Base-by-base conservation (phyloP, 2,113 vertebrate species). In the Oryzias melastigma region DNA sequence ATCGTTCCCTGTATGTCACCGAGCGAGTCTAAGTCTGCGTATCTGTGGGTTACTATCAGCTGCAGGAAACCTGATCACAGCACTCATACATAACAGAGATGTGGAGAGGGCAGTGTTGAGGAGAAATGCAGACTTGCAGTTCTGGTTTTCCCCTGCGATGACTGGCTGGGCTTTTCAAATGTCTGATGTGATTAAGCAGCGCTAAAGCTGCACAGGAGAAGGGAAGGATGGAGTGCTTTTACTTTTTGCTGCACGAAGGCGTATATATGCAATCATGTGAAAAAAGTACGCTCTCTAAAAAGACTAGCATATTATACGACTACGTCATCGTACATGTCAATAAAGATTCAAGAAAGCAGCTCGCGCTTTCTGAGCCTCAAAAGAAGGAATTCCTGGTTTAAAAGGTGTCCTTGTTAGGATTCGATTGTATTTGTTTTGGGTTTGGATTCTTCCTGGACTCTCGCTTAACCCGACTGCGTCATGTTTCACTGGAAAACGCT, bases 61-160 rank as follows among this genome's bases (percentile, higher is more conserved):
- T 88, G 84, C 83, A 83, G 78, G 85, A 87, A 90, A 90, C 80
- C 81, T 80, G 84, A 87, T 88, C 82, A 79, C 83, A 87, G 88
- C 82, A 84, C 82, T 90, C 83, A 78, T 88, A 85, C 86, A 90
- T 88, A 82, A 88, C 73, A 84, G 76, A 65, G 82, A 84, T 81
- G 80, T 77, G 77, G 82, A 76, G 71, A 68, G 78, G 64, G 73
- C 54, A 77, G 75, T 53, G 75, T 75, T 24, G 75, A 77, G 55
- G 70, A 87, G 81, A 88, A 84, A 81, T 88, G 89, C 87, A 88
- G 86, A 72, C 77, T 85, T 90, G 87, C 86, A 83, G 65, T 89
- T 90, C 84, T 82, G 61, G 46, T 80, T 83, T 82, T 80, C 84
- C 86, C 87, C 75, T 71, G 81, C 75, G 86, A 84, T 76, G 74